phyloP scores from a whole-genome alignment of 2,113 vertebrate genomes.

The Toxotes chatareus region DNA sequence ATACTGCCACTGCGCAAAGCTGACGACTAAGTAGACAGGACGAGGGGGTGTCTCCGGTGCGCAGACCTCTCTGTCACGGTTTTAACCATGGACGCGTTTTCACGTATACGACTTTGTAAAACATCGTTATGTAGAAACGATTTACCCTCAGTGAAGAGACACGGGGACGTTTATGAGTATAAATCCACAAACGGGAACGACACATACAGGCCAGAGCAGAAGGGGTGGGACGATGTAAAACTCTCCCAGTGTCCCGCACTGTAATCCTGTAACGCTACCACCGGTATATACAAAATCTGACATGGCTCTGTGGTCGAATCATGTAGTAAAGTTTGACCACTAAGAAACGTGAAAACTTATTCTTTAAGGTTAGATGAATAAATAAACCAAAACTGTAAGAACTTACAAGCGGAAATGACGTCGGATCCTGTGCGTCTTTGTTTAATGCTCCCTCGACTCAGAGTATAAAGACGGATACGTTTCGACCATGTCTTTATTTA shows the following conservation, averaged over 20 bases:
- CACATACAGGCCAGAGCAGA: neutral
- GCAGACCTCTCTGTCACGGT: neutral
- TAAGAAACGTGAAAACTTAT: no score
- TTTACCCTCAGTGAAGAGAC: no score
- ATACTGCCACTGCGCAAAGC: conserved; percentile 68
- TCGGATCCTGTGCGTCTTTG: neutral
- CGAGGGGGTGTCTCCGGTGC: fast-evolving
- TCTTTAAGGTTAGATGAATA: neutral
- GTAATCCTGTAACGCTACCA: neutral
- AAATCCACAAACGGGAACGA: no score
- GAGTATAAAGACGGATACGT: neutral
- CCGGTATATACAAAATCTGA: neutral
- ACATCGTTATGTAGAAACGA: neutral
- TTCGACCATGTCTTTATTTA: neutral
- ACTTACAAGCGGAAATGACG: conserved; percentile 22
- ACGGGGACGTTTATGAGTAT: fast-evolving
- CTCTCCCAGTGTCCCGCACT: neutral
- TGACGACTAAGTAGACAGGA: fast-evolving
- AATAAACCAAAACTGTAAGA: no score
- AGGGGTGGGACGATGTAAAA: no score
- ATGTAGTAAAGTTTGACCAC: neutral
- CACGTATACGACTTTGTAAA: neutral
- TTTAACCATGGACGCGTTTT: neutral
- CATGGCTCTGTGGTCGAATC: no score
- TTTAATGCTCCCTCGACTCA: neutral